Percentiles rank a stretch among this genome's conserved stretches.
These are phyloP conservation scores for Pelochelys cantorii DNA, from an alignment of 2,797 vertebrate genomes.

Conservation along the genomic window DNA sequence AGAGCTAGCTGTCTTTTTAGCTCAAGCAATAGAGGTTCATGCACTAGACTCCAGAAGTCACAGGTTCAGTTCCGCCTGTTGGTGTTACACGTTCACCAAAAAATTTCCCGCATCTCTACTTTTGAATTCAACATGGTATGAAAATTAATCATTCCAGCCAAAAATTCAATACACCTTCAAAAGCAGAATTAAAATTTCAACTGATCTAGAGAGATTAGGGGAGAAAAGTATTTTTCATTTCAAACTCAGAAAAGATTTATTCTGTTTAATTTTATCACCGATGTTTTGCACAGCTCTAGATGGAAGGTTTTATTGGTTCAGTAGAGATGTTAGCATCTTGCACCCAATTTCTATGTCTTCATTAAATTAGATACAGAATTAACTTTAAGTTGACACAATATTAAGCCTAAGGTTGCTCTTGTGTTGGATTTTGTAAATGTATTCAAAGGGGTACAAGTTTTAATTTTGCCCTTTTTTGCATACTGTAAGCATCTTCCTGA, in stretches of 20 bases:
- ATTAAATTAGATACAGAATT: conserved; percentile 27
- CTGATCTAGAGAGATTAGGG: accelerated
- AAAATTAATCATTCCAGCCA: accelerated
- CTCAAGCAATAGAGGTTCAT: too few relatives aligned
- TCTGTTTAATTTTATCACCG: background rate
- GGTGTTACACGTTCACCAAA: background rate
- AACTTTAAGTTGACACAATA: background rate
- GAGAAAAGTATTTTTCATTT: background rate
- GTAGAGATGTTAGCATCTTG: background rate
- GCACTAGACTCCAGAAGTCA: too few relatives aligned
- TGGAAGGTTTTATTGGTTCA: conserved; percentile 25
- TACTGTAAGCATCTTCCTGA: conserved; percentile 27
- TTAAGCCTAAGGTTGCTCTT: background rate
- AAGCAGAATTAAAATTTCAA: background rate
- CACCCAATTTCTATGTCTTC: background rate
- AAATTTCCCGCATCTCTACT: background rate
- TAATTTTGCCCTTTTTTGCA: conserved; percentile 29
- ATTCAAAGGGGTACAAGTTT: conserved; percentile 21
- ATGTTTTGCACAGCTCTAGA: background rate
- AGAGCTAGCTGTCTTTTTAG: too few relatives aligned
- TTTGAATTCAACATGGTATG: background rate
- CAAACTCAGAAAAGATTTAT: background rate
- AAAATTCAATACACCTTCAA: accelerated
- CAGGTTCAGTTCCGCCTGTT: too few relatives aligned
- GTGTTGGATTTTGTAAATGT: background rate